Evolutionary conservation across 64 coral and sea anemone genomes (phyloP).

Genomic region (Hydrozoanthus tunicans): DNA sequence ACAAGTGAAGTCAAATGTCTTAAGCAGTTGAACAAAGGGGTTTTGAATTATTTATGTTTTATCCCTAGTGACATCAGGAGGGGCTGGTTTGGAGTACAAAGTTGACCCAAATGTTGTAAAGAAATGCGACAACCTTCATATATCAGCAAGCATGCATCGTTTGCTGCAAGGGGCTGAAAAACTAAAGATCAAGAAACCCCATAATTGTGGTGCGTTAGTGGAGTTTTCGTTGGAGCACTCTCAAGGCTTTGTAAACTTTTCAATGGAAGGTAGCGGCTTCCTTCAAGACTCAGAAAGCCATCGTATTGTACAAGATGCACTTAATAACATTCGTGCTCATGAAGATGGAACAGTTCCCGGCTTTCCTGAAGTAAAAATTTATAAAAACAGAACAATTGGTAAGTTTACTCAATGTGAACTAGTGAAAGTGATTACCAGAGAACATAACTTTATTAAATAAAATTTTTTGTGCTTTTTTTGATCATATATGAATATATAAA

Average conservation of each 20-base stretch:
- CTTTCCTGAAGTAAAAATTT: slow-evolving; percentile 78
- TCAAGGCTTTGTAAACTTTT: slow-evolving; percentile 75
- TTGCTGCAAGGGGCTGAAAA: slow-evolving; percentile 87
- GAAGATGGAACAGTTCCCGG: slow-evolving; percentile 84
- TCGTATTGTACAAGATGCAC: slow-evolving; percentile 63
- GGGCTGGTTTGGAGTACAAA: slow-evolving; percentile 72
- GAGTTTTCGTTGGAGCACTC: slow-evolving; percentile 75
- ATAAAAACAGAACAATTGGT: slow-evolving; percentile 84
- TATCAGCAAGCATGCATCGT: slow-evolving; percentile 66
- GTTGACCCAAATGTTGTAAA: slow-evolving; percentile 81
- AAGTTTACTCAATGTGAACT: slow-evolving; percentile 19
- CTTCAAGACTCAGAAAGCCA: slow-evolving; percentile 70
- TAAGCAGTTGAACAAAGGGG: not conserved
- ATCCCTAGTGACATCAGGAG: slow-evolving; percentile 61
- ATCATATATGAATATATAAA: too few species aligned
- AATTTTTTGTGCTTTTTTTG: not conserved
- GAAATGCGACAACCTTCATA: slow-evolving; percentile 88
- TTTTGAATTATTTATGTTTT: not conserved
- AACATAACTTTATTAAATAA: not conserved
- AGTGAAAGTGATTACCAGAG: not conserved
- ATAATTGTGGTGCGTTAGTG: slow-evolving; percentile 67
- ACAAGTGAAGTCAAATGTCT: not conserved
- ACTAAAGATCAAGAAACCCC: slow-evolving; percentile 76
- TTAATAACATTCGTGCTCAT: slow-evolving; percentile 69
- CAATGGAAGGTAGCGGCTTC: slow-evolving; percentile 70